Evolutionary conservation across 64 coral and sea anemone genomes (phyloP).

Genomic region (Exaiptasia diaphana): DNA sequence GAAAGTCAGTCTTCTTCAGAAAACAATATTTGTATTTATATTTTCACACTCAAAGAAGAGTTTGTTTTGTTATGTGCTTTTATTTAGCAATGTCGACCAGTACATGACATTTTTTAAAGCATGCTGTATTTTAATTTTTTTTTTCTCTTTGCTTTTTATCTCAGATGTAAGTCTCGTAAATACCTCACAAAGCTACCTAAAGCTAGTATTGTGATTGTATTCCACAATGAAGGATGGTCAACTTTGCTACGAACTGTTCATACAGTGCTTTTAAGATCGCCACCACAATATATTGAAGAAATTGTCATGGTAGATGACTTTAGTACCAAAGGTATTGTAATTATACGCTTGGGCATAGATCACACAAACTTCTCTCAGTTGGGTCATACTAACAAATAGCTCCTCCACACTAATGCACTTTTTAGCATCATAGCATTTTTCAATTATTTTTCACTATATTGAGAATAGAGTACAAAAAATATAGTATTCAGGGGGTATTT

Average conservation of each 20-base stretch:
- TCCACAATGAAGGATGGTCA: conserved; percentile 96
- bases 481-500: too few species aligned
- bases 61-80: too few species aligned
- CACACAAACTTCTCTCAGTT: background rate
- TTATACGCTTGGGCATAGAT: background rate
- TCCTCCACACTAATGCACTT: too few species aligned
- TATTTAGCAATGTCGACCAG: too few species aligned
- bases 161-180: conserved; percentile 75
- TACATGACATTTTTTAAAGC: too few species aligned
- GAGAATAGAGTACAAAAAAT: too few species aligned
- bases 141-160: background rate
- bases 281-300: conserved; percentile 76
- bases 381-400: too few species aligned
- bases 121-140: background rate
- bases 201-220: conserved; percentile 91
- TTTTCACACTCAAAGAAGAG: too few species aligned
- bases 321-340: conserved; percentile 77
- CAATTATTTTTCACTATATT: too few species aligned
- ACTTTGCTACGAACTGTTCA: conserved; percentile 91
- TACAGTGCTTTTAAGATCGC: conserved; percentile 76
- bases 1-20: too few species aligned
- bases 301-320: conserved; percentile 97
- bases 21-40: too few species aligned
- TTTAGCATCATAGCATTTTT: too few species aligned
- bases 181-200: conserved; percentile 67